These are phyloP conservation scores for Enteromius afrohamiltoni DNA, from an alignment of 2,797 vertebrate genomes.

Conservation along the genomic window DNA sequence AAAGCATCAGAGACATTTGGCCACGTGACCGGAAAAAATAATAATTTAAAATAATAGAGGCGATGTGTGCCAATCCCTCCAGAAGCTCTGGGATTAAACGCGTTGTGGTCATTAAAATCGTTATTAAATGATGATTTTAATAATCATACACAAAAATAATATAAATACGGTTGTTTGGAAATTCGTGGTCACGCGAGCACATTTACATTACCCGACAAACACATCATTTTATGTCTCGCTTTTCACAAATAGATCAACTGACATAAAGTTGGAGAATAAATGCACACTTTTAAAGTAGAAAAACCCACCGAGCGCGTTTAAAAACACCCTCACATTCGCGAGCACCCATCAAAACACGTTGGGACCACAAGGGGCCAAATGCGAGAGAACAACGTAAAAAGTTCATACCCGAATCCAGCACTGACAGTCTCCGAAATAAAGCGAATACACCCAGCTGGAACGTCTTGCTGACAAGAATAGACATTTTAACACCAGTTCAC, in stretches of 20 bases:
- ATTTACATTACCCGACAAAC: background rate
- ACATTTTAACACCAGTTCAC: background rate
- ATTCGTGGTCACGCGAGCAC: background rate
- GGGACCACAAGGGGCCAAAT: slow-evolving; percentile 31
- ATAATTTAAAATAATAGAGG: slow-evolving; percentile 51
- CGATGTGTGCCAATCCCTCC: background rate
- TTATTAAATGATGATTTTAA: background rate
- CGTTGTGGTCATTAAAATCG: background rate
- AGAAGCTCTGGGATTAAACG: slow-evolving; percentile 7
- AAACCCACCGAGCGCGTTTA: too few species aligned
- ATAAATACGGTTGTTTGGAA: background rate
- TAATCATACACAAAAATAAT: too few species aligned
- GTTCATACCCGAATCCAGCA: slow-evolving; percentile 8
- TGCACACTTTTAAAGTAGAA: background rate
- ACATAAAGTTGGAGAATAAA: background rate
- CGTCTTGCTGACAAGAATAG: background rate
- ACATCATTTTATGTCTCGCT: background rate
- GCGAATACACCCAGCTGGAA: too few species aligned
- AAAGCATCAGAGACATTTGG: slow-evolving; percentile 34
- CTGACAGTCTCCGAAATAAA: background rate
- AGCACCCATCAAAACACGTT: slow-evolving; percentile 21
- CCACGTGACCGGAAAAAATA: slow-evolving; percentile 62
- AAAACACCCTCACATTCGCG: background rate
- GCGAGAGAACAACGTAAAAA: slow-evolving; percentile 10
- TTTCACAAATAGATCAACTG: background rate